Evolutionary conservation across 2,888 invertebrate genomes (phyloP), one percentile per base, ranked within the genome.

Genomic region (Hylaea fasciaria): DNA sequence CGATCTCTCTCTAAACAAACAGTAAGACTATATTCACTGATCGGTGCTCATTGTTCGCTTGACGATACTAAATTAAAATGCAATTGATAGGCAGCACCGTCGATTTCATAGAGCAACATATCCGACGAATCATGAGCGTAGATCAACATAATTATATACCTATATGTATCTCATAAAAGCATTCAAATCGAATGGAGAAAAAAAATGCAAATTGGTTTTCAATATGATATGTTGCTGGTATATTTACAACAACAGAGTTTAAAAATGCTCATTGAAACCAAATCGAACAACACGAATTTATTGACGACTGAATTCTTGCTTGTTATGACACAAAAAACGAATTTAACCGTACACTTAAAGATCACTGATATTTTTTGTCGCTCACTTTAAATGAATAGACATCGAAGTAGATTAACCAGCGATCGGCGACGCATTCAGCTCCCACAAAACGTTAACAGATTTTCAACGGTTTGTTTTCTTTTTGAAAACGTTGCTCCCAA

Each of bases 1-100:
- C 87, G 85, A 90, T 90, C 89, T 88, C 78, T 75, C 81, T 89
- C 80, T 87, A 89, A 90, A 87, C 90, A 91, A 91, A 89, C 84
- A 90, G 78, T 80, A 70, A 78, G 81, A 81, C 81, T 77, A 78
- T 78, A 68, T 68, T 71, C 77, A 76, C 73, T 78, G 77, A 78
- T 75, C 75, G 75, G 65, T 71, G 70, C 77, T 77, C 70, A 79
- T 77, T 77, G 70, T 73, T 68, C 63, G 67, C 72, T 63, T 71
- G 65, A 68, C 66, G 66, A 68, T 69, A 68, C 62, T 49, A 67
- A 74, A 77, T 77, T 78, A 78, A 77, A 80, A 75, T 65, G 72
- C 65, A 65, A 80, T 79, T 77, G 76, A 74, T 76, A 67, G 69
- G 64, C 67, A 67, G 51, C 62, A 61, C 58, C 37, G 62, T 59